These are phyloP conservation scores for Morelia viridis DNA, from an alignment of 2,797 vertebrate genomes.

Conservation along the genomic window DNA sequence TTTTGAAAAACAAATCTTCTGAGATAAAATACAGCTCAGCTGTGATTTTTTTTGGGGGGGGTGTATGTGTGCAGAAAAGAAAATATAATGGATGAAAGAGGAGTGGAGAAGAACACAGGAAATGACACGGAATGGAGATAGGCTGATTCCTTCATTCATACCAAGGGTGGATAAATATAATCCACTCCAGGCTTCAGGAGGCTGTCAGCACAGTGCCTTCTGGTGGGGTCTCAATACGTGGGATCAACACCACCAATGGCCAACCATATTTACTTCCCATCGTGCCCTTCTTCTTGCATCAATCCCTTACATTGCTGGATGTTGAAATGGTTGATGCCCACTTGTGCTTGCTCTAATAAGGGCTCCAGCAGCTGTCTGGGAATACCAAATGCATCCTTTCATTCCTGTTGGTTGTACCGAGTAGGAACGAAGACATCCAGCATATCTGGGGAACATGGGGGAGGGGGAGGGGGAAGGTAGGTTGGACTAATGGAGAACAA, in stretches of 20 bases:
- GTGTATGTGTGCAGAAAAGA: not conserved
- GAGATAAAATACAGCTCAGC: not conserved
- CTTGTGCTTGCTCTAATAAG: too few species aligned
- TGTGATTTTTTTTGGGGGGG: not conserved
- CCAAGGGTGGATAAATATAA: not conserved
- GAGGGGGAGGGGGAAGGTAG: too few species aligned
- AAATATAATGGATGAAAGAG: not conserved
- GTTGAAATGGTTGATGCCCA: not conserved
- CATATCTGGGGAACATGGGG: too few species aligned
- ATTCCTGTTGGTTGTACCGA: too few species aligned
- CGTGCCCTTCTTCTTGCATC: too few species aligned
- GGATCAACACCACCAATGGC: too few species aligned
- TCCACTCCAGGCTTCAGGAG: not conserved
- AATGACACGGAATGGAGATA: too few species aligned
- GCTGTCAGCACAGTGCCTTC: not conserved
- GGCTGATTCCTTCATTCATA: not conserved
- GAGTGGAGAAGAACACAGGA: not conserved
- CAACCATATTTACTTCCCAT: not conserved
- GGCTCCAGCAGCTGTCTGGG: too few species aligned
- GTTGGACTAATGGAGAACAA: not conserved
- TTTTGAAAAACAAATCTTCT: not conserved
- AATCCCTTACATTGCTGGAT: too few species aligned
- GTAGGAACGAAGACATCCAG: too few species aligned
- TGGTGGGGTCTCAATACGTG: not conserved
- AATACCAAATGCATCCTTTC: too few species aligned